Percentiles rank a stretch among this genome's conserved stretches.
Conservation (phyloP, 2,888 invertebrate genomes). For the Tinea trinotella region DNA sequence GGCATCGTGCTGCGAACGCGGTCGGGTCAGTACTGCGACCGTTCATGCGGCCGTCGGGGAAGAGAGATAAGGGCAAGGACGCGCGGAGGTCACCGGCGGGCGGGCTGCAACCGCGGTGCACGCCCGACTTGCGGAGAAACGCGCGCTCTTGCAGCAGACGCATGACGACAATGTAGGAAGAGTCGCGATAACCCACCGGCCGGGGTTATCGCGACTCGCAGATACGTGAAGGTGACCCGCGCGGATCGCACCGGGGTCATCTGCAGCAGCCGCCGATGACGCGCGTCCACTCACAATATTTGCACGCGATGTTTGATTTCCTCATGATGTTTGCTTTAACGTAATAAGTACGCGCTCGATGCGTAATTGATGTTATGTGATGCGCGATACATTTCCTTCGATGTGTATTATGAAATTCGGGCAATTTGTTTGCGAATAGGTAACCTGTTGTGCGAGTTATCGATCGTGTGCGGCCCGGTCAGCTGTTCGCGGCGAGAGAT, state of each 20-base stretch:
- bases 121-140: neutral
- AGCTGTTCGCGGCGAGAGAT: slow-evolving; percentile 24
- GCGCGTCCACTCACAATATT: no score
- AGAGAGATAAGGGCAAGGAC: no score
- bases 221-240: slow-evolving; percentile 9
- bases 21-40: slow-evolving; percentile 23
- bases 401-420: no score
- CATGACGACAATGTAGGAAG: neutral
- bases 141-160: neutral
- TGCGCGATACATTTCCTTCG: no score
- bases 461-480: slow-evolving; percentile 13
- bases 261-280: neutral
- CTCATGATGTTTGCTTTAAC: neutral
- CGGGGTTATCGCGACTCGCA: slow-evolving; percentile 5
- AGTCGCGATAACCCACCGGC: slow-evolving; percentile 1
- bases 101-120: slow-evolving; percentile 18
- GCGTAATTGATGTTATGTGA: no score
- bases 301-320: no score
- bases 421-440: no score
- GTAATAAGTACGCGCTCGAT: neutral
- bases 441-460: no score
- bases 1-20: slow-evolving; percentile 40
- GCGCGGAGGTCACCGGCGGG: slow-evolving; percentile 3
- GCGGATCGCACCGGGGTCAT: neutral
- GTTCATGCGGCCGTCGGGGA: slow-evolving; percentile 22